Evolutionary conservation across 2,888 invertebrate species (phyloP).

Genomic region (Epinotia nisella): DNA sequence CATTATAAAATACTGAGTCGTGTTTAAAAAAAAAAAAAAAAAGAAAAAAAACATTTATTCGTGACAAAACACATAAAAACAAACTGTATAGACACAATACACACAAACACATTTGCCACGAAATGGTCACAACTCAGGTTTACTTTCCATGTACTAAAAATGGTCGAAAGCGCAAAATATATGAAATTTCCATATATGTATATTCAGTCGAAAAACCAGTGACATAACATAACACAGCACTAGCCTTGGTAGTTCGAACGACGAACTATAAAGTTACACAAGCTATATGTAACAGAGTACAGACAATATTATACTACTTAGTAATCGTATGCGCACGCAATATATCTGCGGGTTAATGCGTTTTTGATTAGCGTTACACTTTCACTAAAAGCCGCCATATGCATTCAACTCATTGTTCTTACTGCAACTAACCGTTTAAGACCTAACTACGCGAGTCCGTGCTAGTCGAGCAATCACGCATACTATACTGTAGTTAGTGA

Average conservation of each 20-base stretch:
- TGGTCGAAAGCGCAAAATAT: not conserved
- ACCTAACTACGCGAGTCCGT: conserved; percentile 23
- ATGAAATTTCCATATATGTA: not conserved
- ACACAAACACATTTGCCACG: too few species aligned
- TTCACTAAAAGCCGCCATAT: conserved; percentile 66
- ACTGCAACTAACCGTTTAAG: conserved; percentile 48
- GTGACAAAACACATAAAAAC: too few species aligned
- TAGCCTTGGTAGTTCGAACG: conserved; percentile 16
- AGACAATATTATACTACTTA: not conserved
- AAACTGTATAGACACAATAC: too few species aligned
- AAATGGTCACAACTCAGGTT: too few species aligned
- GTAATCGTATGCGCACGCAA: conserved; percentile 26
- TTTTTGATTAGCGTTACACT: conserved; percentile 79
- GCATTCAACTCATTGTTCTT: conserved; percentile 64
- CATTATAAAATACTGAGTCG: not conserved
- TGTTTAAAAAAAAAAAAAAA: too few species aligned
- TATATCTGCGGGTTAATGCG: conserved; percentile 62
- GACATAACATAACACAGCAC: not conserved
- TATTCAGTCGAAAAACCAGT: not conserved
- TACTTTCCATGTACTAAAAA: not conserved
- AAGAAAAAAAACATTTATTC: too few species aligned
- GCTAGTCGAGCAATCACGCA: not conserved
- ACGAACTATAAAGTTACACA: conserved; percentile 39
- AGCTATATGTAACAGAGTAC: conserved; percentile 22
- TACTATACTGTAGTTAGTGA: conserved; percentile 11